Percentiles rank a stretch among this genome's conserved stretches.
Conservation (phyloP, 2,888 invertebrate species). For the Drosophila recens region DNA sequence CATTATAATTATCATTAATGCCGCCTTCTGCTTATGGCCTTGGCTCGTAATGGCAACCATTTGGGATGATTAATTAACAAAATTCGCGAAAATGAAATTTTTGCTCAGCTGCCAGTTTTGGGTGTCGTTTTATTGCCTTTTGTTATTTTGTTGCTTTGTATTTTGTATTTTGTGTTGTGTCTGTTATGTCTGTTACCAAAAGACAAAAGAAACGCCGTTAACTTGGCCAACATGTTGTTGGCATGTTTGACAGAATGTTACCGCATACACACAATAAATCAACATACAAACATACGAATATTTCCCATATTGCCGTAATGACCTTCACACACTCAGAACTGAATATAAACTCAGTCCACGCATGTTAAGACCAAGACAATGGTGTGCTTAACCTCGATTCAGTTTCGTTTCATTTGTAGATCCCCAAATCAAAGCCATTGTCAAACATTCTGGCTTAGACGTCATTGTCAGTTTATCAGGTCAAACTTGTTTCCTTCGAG, state of each 20-base stretch:
- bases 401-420: conserved; percentile 36
- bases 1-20: conserved; percentile 57
- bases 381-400: conserved; percentile 43
- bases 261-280: conserved; percentile 20
- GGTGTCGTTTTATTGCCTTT: conserved; percentile 55
- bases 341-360: conserved; percentile 6
- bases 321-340: conserved; percentile 58
- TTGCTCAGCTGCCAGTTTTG: conserved; percentile 36
- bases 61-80: conserved; percentile 70
- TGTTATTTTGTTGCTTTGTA: conserved; percentile 16
- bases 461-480: conserved; percentile 16
- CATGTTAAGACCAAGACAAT: conserved; percentile 12
- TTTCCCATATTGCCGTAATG: conserved; percentile 20
- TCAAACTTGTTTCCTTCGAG: conserved; percentile 6
- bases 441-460: conserved; percentile 26
- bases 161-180: conserved; percentile 35
- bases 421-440: conserved; percentile 16
- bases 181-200: conserved; percentile 7
- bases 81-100: conserved; percentile 57
- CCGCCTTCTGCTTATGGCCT: conserved; percentile 54
- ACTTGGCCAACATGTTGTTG: conserved; percentile 38
- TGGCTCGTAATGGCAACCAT: conserved; percentile 50
- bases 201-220: conserved; percentile 69
- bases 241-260: conserved; percentile 37
- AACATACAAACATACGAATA: conserved; percentile 5